A percentile compares a stretch with the other conserved stretches of the same genome.
phyloP scores from a whole-genome alignment of 2,888 invertebrate genomes.

The Agyllia agylla region DNA sequence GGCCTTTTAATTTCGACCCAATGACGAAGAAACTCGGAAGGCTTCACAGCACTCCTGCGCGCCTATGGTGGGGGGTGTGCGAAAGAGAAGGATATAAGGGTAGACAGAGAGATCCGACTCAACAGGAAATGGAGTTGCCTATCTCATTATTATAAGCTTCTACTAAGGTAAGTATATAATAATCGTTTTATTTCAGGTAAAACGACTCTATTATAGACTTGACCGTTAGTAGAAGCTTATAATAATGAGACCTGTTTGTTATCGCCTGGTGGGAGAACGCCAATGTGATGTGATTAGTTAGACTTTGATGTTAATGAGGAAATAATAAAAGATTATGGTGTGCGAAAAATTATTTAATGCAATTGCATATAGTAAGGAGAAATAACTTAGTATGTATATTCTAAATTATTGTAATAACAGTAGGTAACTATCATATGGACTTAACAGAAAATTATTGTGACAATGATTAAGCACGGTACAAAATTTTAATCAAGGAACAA shows the following conservation, averaged over 20 bases:
- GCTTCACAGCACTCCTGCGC: too few relatives aligned
- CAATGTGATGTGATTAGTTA: conserved; percentile 27
- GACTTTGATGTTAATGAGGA: not conserved
- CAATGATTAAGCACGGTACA: not conserved
- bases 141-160: not conserved
- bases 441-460: not conserved
- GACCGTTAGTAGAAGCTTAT: conserved; percentile 30
- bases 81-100: too few relatives aligned
- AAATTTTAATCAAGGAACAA: not conserved
- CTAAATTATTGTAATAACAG: not conserved
- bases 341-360: not conserved
- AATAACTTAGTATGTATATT: not conserved
- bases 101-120: too few relatives aligned
- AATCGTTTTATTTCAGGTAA: conserved; percentile 32
- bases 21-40: too few relatives aligned
- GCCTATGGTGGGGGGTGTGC: too few relatives aligned
- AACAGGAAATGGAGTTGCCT: too few relatives aligned
- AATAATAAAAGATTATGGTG: not conserved
- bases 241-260: conserved; percentile 29
- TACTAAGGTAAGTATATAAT: conserved; percentile 35
- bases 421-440: not conserved
- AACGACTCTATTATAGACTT: conserved; percentile 15
- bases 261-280: conserved; percentile 35
- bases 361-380: not conserved
- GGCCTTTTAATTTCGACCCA: too few relatives aligned